A percentile compares a stretch with the other conserved stretches of the same genome.
Evolutionary conservation across 2,113 vertebrate genomes (phyloP).

Genomic region (Myotis yumanensis): DNA sequence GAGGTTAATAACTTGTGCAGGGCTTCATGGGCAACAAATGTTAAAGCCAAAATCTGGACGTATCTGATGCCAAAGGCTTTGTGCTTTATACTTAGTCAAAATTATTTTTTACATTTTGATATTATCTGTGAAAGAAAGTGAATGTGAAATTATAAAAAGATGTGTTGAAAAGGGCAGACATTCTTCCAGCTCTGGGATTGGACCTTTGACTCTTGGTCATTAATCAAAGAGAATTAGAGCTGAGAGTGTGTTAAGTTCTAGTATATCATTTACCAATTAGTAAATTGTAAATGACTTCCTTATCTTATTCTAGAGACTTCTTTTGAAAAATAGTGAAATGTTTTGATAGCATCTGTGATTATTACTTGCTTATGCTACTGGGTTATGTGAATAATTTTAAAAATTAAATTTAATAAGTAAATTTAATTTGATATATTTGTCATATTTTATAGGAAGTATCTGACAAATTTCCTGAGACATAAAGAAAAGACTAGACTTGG

Average conservation of each 20-base stretch:
- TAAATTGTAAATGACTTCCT: neutral
- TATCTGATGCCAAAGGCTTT: neutral
- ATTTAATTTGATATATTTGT: constrained; percentile 10
- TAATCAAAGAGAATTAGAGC: constrained; percentile 5
- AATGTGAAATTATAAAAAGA: constrained; percentile 36
- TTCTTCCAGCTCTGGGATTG: neutral
- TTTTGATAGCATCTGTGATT: neutral
- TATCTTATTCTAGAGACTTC: neutral
- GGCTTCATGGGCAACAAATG: neutral
- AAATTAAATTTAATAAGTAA: constrained; percentile 36
- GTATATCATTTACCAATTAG: neutral
- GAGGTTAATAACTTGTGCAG: neutral
- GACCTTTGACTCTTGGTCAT: constrained; percentile 1
- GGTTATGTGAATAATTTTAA: neutral
- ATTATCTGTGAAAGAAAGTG: neutral
- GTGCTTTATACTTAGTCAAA: neutral
- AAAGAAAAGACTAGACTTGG: neutral
- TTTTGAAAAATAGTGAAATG: constrained; percentile 19
- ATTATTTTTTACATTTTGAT: neutral
- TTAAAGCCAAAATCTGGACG: neutral
- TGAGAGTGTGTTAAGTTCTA: neutral
- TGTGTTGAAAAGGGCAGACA: neutral
- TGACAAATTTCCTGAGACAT: neutral
- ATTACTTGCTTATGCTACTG: neutral
- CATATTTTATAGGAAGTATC: neutral